These are phyloP conservation scores for Lepidocyrtinus sp. DNA, from an alignment of 2,888 invertebrate species.

Conservation along the genomic window DNA sequence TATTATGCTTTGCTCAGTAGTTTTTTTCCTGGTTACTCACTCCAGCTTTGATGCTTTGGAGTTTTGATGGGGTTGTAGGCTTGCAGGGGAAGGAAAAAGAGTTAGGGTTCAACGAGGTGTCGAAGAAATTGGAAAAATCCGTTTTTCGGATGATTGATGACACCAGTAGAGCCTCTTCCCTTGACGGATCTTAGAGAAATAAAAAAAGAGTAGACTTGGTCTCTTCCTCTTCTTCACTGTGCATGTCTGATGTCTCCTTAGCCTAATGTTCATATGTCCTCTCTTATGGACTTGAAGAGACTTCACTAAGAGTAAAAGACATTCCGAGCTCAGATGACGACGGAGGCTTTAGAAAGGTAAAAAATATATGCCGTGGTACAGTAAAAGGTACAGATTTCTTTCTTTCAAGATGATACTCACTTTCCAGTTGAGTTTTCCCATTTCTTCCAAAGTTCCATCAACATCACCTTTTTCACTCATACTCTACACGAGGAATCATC, in stretches of 20 bases:
- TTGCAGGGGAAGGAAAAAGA: constrained; percentile 28
- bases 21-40: constrained; percentile 22
- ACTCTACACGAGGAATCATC: constrained; percentile 43
- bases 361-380: constrained; percentile 11
- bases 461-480: constrained; percentile 42
- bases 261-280: constrained; percentile 41
- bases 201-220: constrained; percentile 31
- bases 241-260: constrained; percentile 27
- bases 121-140: constrained; percentile 67
- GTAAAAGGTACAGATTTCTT: constrained; percentile 32
- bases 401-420: constrained; percentile 39
- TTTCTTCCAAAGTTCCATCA: constrained; percentile 16
- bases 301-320: constrained; percentile 46
- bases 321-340: constrained; percentile 24
- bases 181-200: constrained; percentile 44
- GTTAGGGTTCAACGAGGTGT: constrained; percentile 67
- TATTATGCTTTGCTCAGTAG: background rate
- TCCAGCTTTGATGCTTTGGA: constrained; percentile 26
- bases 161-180: constrained; percentile 66
- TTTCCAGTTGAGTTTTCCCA: constrained; percentile 54
- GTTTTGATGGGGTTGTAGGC: constrained; percentile 23
- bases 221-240: constrained; percentile 39
- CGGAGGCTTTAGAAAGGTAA: constrained; percentile 40
- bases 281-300: constrained; percentile 54
- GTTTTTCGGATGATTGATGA: constrained; percentile 69